Base-by-base conservation (phyloP, 1,140 invertebrate species). In the Sitophilus oryzae region DNA sequence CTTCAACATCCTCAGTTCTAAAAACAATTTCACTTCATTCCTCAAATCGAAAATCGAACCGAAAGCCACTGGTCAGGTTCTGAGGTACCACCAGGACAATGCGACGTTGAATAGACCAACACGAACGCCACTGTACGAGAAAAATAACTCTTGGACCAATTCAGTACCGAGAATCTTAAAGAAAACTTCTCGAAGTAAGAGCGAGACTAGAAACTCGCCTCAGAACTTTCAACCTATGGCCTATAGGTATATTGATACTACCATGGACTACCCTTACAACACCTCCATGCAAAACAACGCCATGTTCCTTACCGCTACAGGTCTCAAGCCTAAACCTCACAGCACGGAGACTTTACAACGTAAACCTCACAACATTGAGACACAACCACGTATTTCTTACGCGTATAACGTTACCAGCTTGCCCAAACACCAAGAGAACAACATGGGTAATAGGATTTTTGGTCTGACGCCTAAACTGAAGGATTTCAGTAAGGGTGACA, bases 381-480 rank as follows among this genome's bases (percentile, higher is more conserved):
- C 38, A n/a, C 41, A 53, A 1, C 54, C 54, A n/a, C 38, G 54
- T 14, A 35, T 56, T 4, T 22, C 40, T 0, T 56, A 51, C 23
- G 54, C 19, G 2, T 56, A 56, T 25, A 56, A 56, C n/a, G 41
- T 50, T 3, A 1, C 54, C 23, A 34, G 30, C 3, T 43, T 41
- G 9, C 19, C 11, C 41, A 45, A 37, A 38, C 42, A 45, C 5
- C 38, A 52, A 18, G 53, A 55, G 16, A 55, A 48, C 15, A 44
- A 18, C n/a, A 63, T 68, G 11, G 61, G 66, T 9, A 68, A 70
- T 36, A 44, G 71, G 21, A 52, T 73, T 8, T 71, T 73, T 57
- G 71, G 71, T 6, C 53, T 73, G 42, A 70, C 67, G 3, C 56
- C 67, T 9, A 73, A 73, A 56, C 52, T 73, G 40, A 71, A 62